Evolutionary conservation across 2,113 vertebrate species (phyloP), one percentile per base, ranked within the genome.

Genomic region (Burhinus bistriatus): DNA sequence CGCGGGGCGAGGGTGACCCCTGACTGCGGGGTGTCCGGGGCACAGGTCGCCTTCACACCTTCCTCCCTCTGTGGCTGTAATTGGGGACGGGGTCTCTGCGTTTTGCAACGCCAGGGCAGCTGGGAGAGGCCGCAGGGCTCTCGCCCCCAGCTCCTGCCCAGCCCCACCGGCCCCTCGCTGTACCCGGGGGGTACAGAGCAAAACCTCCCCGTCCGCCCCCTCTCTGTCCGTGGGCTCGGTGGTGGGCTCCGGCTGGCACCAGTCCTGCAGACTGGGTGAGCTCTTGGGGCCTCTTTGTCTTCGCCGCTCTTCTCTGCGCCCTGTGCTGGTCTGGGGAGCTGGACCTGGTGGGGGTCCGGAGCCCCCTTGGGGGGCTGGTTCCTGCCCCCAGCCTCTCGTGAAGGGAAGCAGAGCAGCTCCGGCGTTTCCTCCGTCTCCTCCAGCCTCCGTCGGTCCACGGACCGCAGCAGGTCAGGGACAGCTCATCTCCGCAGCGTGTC

Each of bases 41-140:
- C 89, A 47, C 55, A 59, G 93, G 89, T 64, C 54, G 17, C 85
- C 16, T 29, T 94, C 75, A 34, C 86, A 55, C 82, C 94, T 90
- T 17, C 20, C 2, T 66, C 44, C 65, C 86, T 7, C 34, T 7
- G 40, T 6, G 34, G 26, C 59, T 54, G 45, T 26, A 42, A 32
- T 4, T 42, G 76, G 61, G 87, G 25, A 58, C 0, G 26, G 65
- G 65, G 49, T 44, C 72, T 57, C 86, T 29, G n/a, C 8, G 0
- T 13, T n/a, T 45, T 12, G 49, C 49, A 5, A 21, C 1, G 9
- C 1, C 2, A 12, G 42, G 54, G n/a, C 52, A n/a, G 38, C 25
- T 9, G 61, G 45, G 54, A 38, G 71, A 75, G 32, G n/a, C 69
- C 4, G 14, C 27, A 42, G 85, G 38, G 34, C 11, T 26, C 58